Evolutionary conservation across 2,888 invertebrate species (phyloP).

Genomic region (Dicyrtomina minuta): DNA sequence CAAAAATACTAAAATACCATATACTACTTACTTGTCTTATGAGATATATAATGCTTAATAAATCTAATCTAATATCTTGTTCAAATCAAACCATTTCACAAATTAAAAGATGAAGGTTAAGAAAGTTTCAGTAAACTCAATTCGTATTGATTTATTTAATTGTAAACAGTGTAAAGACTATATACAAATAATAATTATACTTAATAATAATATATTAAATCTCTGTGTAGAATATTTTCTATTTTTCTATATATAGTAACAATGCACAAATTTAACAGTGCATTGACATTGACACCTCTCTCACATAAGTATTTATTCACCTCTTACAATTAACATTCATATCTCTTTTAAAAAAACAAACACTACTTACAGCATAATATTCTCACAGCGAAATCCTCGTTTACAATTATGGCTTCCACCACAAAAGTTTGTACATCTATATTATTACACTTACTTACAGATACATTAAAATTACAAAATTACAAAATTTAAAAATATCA

Average conservation of each 20-base stretch:
- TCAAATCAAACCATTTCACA: too few relatives aligned
- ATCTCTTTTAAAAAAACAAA: constrained; percentile 3
- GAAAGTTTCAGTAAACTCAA: not conserved
- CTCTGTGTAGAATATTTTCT: not conserved
- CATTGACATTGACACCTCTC: constrained; percentile 16
- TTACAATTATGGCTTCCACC: not conserved
- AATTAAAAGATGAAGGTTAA: too few relatives aligned
- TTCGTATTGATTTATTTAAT: constrained; percentile 6
- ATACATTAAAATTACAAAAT: not conserved
- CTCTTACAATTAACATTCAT: not conserved
- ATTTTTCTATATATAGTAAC: not conserved
- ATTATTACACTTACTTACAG: too few relatives aligned
- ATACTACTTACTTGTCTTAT: too few relatives aligned
- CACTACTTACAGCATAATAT: constrained; percentile 3
- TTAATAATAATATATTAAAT: constrained; percentile 13
- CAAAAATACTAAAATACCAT: too few relatives aligned
- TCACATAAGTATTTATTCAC: not conserved
- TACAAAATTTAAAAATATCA: not conserved
- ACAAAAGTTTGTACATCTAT: too few relatives aligned
- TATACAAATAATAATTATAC: not conserved
- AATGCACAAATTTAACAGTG: constrained; percentile 13
- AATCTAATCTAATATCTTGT: too few relatives aligned
- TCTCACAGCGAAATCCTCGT: not conserved
- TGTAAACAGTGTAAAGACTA: not conserved
- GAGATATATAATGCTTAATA: too few relatives aligned